Base-by-base conservation (phyloP, 2,888 invertebrate genomes). In the Sminthurides aquaticus region DNA sequence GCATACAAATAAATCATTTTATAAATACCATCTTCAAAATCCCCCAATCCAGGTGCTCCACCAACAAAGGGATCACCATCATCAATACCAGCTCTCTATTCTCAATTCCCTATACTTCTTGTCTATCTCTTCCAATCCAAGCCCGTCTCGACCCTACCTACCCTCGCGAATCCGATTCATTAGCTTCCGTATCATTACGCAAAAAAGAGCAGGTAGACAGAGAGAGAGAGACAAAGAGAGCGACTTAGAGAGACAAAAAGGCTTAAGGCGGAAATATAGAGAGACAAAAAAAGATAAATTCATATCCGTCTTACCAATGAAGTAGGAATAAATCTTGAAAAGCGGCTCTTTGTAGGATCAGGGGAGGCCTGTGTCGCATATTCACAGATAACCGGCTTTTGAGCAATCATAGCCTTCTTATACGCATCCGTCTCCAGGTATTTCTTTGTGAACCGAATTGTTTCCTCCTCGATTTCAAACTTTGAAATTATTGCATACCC, bases 281-380 rank as follows among this genome's bases (percentile, higher is more conserved):
- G n/a, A n/a, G n/a, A n/a, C n/a, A n/a, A n/a, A n/a, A n/a, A n/a
- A n/a, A n/a, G n/a, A n/a, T n/a, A n/a, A n/a, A n/a, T n/a, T n/a
- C n/a, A 34, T 11, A 34, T 34, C 8, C 43, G 5, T 34, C 70
- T 70, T 69, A 72, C 72, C 52, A 72, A 29, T 34, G 69, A 56
- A 26, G 70, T 61, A 28, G 76, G 75, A 26, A 77, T 69, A 67
- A 77, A 73, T 67, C 76, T 74, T 29, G 79, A 75, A 71, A 82
- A 80, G 26, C 82, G 76, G 64, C 77, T 79, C 74, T 81, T 80
- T 71, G 80, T 79, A 0, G 82, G 82, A 74, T 83, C 83, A 0
- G 81, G 79, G 64, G 77, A 77, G 1, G 79, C 77, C 48, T 77
- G 76, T 0, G 82, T 82, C 1, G 81, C 82, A 74, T 80, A 82